Base-by-base conservation (phyloP, 2,113 vertebrate species). In the Peucedramus taeniatus region DNA sequence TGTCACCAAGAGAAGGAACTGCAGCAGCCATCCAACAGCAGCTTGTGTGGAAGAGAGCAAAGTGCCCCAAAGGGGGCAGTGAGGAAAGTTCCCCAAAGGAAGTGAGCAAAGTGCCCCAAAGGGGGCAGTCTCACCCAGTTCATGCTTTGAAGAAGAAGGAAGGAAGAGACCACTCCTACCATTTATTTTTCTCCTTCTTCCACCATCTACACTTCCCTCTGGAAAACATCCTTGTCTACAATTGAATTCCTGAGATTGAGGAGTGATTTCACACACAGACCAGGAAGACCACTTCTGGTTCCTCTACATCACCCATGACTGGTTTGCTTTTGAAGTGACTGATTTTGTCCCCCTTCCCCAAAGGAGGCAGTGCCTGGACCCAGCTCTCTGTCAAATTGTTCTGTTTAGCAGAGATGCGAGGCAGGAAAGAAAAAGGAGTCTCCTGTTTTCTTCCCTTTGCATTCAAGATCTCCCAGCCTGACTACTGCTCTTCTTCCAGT, bases 231-330 rank as follows among this genome's bases (percentile, higher is more conserved):
- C 61, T 81, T 80, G 47, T 60, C 72, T 64, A 10, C 33, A 15
- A 17, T 64, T 79, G 33, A 64, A 83, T 96, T 97, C 95, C 94
- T 94, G 95, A 95, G 93, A 93, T 6, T 69, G 87, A 90, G 60
- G 82, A 74, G 59, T 51, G 89, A 65, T 71, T 92, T 83, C 94
- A 83, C 64, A 59, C 1, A 13, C 70, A 92, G 88, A 57, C n/a
- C 78, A 68, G 71, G 78, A 60, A 64, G 71, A 81, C 45, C 75
- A 35, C 45, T 83, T 85, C 77, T 61, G 27, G 83, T 71, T 92
- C 54, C 70, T 68, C 72, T 23, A 5, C 8, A 6, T 47, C 60
- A 33, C 59, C 68, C 82, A 39, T 0, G 0, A 21, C 5, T 49
- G 4, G 0, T 71, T 40, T 75, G 56, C 64, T 83, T 86, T 70